Evolutionary conservation across 2,888 invertebrate species (phyloP).

Genomic region (Nematopogon swammerdamellus): DNA sequence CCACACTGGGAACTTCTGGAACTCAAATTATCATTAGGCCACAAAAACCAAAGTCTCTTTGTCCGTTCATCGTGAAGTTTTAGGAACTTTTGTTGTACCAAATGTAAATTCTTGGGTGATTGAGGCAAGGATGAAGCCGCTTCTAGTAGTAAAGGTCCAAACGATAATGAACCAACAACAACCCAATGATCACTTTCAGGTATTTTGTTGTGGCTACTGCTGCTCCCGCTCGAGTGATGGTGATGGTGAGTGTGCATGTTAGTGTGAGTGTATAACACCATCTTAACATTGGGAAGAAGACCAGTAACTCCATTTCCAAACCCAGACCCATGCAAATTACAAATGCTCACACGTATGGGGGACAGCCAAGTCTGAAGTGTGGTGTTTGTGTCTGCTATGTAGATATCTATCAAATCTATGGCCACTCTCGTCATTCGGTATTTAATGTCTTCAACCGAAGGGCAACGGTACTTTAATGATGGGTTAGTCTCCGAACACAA

Average conservation of each 20-base stretch:
- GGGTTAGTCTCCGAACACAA: conserved; percentile 68
- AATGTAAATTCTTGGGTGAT: conserved; percentile 72
- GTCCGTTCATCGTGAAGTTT: conserved; percentile 80
- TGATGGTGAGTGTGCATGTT: conserved; percentile 51
- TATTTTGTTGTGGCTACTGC: conserved; percentile 30
- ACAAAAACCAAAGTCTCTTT: conserved; percentile 91
- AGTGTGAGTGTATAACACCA: conserved; percentile 64
- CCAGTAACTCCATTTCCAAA: conserved; percentile 88
- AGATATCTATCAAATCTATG: conserved; percentile 86
- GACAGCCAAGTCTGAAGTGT: conserved; percentile 86
- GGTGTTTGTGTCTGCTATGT: conserved; percentile 85
- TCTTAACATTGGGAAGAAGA: conserved; percentile 70
- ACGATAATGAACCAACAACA: conserved; percentile 85
- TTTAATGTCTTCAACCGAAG: conserved; percentile 81
- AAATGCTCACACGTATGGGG: conserved; percentile 83
- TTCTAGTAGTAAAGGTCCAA: conserved; percentile 88
- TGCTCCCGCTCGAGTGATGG: conserved; percentile 55
- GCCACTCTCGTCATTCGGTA: conserved; percentile 90
- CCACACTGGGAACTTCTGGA: conserved; percentile 79
- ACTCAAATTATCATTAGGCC: conserved; percentile 65
- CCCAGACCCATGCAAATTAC: conserved; percentile 92
- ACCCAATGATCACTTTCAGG: conserved; percentile 75
- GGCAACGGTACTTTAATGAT: conserved; percentile 71
- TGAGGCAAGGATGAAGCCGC: conserved; percentile 80
- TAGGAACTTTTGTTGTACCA: conserved; percentile 78